Percentiles rank a stretch among this genome's conserved stretches.
These are phyloP conservation scores for Scyliorhinus canicula DNA, from an alignment of 2,797 vertebrate species.

Conservation along the genomic window DNA sequence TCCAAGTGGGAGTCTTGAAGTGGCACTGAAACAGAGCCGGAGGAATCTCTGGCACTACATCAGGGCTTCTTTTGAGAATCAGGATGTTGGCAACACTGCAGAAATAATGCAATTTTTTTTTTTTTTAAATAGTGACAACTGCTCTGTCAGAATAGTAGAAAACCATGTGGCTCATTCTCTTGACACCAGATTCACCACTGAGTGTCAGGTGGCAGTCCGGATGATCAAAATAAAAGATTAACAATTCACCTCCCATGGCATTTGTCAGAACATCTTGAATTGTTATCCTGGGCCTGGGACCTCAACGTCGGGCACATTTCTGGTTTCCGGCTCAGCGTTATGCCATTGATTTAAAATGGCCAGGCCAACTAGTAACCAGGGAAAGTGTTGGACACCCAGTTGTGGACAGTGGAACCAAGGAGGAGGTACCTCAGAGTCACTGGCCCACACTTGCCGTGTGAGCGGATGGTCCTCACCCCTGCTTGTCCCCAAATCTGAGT, in stretches of 20 bases:
- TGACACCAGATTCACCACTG: neutral
- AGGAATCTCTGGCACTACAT: neutral
- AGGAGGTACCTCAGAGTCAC: too few relatives aligned
- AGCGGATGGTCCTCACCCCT: too few relatives aligned
- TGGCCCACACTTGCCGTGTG: too few relatives aligned
- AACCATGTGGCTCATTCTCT: neutral
- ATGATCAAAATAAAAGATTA: neutral
- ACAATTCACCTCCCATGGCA: neutral
- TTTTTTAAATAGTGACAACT: neutral
- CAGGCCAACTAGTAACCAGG: too few relatives aligned
- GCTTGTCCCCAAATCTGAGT: too few relatives aligned
- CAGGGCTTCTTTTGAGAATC: neutral
- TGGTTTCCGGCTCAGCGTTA: too few relatives aligned
- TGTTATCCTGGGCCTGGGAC: too few relatives aligned
- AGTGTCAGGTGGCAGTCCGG: neutral
- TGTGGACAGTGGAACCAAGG: too few relatives aligned
- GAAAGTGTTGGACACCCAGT: too few relatives aligned
- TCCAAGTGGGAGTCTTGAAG: neutral
- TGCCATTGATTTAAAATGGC: too few relatives aligned
- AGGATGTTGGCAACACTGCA: neutral
- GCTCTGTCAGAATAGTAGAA: neutral
- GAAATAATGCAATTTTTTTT: slow-evolving; percentile 5
- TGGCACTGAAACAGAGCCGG: neutral
- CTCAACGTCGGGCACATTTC: too few relatives aligned
- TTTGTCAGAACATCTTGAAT: neutral